Conservation (phyloP, 2,113 vertebrate genomes). For the Pholis gunnellus region DNA sequence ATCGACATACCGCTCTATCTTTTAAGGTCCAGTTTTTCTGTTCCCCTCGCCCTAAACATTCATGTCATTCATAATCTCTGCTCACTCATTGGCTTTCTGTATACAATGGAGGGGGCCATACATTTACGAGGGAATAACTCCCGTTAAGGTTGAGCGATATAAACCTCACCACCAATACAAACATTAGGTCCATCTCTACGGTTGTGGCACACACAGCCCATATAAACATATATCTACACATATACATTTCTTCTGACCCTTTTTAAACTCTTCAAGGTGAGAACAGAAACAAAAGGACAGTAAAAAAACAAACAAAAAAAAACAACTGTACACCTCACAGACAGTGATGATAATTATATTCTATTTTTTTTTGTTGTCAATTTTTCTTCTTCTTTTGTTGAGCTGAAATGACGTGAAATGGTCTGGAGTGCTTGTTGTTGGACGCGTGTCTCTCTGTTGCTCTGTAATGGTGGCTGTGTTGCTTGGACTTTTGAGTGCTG, state of each 20-base stretch:
- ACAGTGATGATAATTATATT: slow-evolving; percentile 75
- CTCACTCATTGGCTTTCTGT: slow-evolving; percentile 52
- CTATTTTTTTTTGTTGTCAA: slow-evolving; percentile 53
- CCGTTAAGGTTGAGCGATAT: slow-evolving; percentile 56
- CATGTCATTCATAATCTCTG: slow-evolving; percentile 61
- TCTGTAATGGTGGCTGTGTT: slow-evolving; percentile 55
- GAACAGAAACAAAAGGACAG: slow-evolving; percentile 68
- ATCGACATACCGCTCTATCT: slow-evolving; percentile 55
- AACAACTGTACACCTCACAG: slow-evolving; percentile 78
- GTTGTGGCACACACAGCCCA: slow-evolving; percentile 67
- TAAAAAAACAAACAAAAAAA: slow-evolving; percentile 54
- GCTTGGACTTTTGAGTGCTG: slow-evolving; percentile 64
- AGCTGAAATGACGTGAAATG: slow-evolving; percentile 70
- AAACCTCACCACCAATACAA: slow-evolving; percentile 77
- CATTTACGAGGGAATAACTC: slow-evolving; percentile 50
- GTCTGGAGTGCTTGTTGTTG: slow-evolving; percentile 59
- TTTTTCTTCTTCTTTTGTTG: slow-evolving; percentile 49
- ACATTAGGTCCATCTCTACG: slow-evolving; percentile 79
- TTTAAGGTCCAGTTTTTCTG: slow-evolving; percentile 70
- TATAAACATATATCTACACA: slow-evolving; percentile 81
- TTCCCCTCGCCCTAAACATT: slow-evolving; percentile 68
- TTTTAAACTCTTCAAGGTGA: slow-evolving; percentile 67
- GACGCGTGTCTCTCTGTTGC: slow-evolving; percentile 69
- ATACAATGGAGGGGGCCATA: slow-evolving; percentile 44
- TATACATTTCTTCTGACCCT: slow-evolving; percentile 66